A percentile compares a stretch with the other conserved stretches of the same genome.
Evolutionary conservation across 2,113 vertebrate genomes (phyloP).

Genomic region (Lampris megalopsis): DNA sequence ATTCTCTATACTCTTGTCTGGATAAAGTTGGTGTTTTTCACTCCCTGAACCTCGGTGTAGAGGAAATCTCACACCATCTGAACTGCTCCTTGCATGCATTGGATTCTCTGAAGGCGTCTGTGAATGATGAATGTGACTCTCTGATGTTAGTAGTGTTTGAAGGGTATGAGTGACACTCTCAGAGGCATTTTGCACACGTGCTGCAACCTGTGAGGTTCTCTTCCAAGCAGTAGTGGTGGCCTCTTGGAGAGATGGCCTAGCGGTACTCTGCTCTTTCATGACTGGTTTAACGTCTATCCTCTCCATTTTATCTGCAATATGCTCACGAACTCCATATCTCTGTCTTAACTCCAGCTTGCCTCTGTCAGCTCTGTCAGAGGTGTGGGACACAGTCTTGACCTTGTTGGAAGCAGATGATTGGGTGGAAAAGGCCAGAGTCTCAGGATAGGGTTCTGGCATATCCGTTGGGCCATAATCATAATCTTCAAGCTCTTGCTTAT

Average conservation of each 20-base stretch:
- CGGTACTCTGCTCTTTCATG: slow-evolving; percentile 40
- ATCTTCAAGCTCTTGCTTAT: slow-evolving; percentile 66
- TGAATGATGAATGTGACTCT: slow-evolving; percentile 20
- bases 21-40: slow-evolving; percentile 15
- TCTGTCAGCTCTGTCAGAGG: slow-evolving; percentile 23
- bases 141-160: not conserved
- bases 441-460: slow-evolving; percentile 38
- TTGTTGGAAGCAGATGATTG: slow-evolving; percentile 43
- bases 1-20: slow-evolving; percentile 19
- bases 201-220: slow-evolving; percentile 11
- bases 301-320: slow-evolving; percentile 44
- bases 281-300: slow-evolving; percentile 55
- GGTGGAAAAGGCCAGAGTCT: slow-evolving; percentile 7
- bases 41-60: slow-evolving; percentile 14
- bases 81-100: slow-evolving; percentile 1
- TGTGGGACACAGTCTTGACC: slow-evolving; percentile 10
- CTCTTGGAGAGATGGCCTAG: slow-evolving; percentile 32
- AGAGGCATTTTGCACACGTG: slow-evolving; percentile 18
- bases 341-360: slow-evolving; percentile 77
- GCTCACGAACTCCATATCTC: slow-evolving; percentile 63
- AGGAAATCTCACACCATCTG: slow-evolving; percentile 28
- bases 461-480: slow-evolving; percentile 77
- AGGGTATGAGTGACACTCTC: slow-evolving; percentile 16
- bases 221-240: slow-evolving; percentile 52
- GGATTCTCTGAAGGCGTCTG: slow-evolving; percentile 31